Base-by-base conservation (phyloP, 2,113 vertebrate species). In the Etheostoma spectabile region DNA sequence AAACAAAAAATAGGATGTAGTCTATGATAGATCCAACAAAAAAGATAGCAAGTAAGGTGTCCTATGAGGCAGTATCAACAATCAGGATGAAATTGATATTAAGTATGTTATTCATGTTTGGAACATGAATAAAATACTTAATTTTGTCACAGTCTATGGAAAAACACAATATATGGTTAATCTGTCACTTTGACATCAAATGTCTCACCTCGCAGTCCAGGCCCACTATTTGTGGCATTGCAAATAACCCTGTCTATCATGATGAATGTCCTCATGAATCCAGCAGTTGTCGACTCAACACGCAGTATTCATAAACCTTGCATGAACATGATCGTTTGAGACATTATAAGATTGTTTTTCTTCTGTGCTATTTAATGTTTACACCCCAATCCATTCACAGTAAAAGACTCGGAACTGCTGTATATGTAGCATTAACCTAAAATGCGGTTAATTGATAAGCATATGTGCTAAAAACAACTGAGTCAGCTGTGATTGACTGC, bases 401-500 rank as follows among this genome's bases (percentile, higher is more conserved):
- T 48, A 48, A 42, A n/a, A 56, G 22, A 56, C 67, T 18, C 56
- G 12, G 42, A 55, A 33, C 42, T 2, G 45, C 70, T 60, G 42
- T 6, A n/a, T 30, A 35, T 49, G 49, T 33, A 53, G 0, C 14
- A 51, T 3, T 46, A 19, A 61, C 45, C 56, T 49, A n/a, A 59
- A 22, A 52, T 42, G 10, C 2, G 2, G 10, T 11, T 42, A 42
- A 42, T 42, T 42, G 38, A 42, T 66, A 57, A 61, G 30, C 35
- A 65, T 59, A 6, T 11, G 10, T 11, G 22, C 4, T 46, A 22
- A 52, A 76, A 66, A 67, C 16, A 30, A 1, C 63, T 42, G 55
- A 57, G 70, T 73, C 57, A 69, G 70, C 71, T 59, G 27, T 49
- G 67, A 62, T 30, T 62, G 73, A 77, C 27, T 61, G 42, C 60